Evolutionary conservation across 2,888 invertebrate species (phyloP), one percentile per base, ranked within the genome.

Genomic region (Pristionchus mayeri): DNA sequence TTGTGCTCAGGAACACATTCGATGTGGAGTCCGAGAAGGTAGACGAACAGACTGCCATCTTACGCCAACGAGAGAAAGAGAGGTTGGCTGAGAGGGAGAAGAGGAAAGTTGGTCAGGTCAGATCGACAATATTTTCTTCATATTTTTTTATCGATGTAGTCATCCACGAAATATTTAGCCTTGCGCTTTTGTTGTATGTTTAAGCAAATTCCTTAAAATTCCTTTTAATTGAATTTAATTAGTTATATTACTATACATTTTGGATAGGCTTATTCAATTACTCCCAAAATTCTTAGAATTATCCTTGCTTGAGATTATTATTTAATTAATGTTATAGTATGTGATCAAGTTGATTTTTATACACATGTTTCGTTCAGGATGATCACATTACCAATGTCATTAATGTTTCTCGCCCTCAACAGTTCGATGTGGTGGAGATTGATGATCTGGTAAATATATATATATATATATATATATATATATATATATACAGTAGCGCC

Each of bases 1-100:
- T 34, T 67, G 67, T 48, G 4, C 7, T 37, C 37, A 71, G 71
- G 71, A 40, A 7, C 11, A 13, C 71, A 7, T 71, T 71, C 44
- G 40, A 37, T 52, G 52, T 48, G 18, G 63, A 18, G 13, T 27
- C n/a, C 21, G 63, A 82, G n/a, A 52, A n/a, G 13, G 44, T 60
- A 2, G 81, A 82, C 13, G 48, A 63, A 7, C 60, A 63, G 27
- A 63, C 48, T n/a, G 81, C 81, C 13, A 6, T 48, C 6, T 18
- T 63, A 21, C 44, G 81, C 9, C 52, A 82, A 34, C 18, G 18
- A 27, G 81, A 82, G 37, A 60, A 63, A 30, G 63, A 60, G 27
- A 18, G 81, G 63, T 48, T 63, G 44, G 81, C 60, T 48, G 63
- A 60, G 13, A 27, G 9, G 44, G 81, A 82, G 21, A 82, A 82